Base-by-base conservation (phyloP, 2,888 invertebrate genomes). In the Omphaloscelis lunosa region DNA sequence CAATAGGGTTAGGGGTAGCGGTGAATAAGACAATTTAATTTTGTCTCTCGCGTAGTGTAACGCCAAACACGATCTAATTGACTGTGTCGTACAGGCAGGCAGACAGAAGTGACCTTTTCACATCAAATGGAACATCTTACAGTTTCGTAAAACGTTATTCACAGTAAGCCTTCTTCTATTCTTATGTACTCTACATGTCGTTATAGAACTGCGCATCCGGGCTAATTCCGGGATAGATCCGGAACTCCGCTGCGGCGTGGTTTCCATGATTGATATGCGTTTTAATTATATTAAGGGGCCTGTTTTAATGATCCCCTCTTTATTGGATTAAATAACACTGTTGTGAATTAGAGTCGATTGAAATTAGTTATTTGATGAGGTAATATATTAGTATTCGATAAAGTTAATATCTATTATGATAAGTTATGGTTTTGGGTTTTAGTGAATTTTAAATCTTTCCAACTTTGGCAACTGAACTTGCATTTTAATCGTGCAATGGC, bases 181-280 rank as follows among this genome's bases (percentile, higher is more conserved):
- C 4, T 61, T 62, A 20, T 9, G 8, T 67, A 41, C 34, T 77
- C 34, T 20, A 15, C 68, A 73, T 70, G 71, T 66, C 75, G 77
- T 80, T 80, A 83, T 79, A 69, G 78, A 77, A 78, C 62, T 72
- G 73, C 62, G 68, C 72, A 79, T 87, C 73, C 85, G 75, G 59
- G n/a, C 75, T 82, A 72, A 80, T 86, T 85, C 80, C 79, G 76
- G 75, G 58, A 61, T 69, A 66, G 72, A 85, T 79, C 83, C 75
- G 80, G 34, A 72, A 71, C 75, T 76, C 62, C 34, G 66, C 15
- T 69, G 61, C 59, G 73, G 34, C 61, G 69, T 84, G 74, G 82
- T 87, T 84, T 77, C 72, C 71, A 77, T 84, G 79, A 83, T 85
- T 80, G 80, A 87, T 86, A 78, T 75, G 67, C 77, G 66, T 71